Conservation (phyloP, 1,140 invertebrate species). For the Scaptomyza graminum region DNA sequence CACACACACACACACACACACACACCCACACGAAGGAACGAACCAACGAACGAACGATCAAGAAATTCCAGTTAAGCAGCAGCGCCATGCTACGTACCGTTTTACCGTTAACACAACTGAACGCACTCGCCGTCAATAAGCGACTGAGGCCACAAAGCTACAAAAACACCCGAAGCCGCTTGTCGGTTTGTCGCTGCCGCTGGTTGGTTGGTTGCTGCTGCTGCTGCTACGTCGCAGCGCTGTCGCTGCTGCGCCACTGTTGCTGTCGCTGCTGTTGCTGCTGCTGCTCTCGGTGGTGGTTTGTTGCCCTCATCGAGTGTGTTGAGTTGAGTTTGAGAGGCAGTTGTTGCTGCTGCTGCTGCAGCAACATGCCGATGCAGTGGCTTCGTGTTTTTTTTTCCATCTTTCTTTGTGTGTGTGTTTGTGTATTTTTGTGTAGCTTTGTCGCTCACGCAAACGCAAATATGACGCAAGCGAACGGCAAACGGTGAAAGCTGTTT, state of each 20-base stretch:
- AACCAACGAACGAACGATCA: slow-evolving; percentile 46
- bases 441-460: slow-evolving; percentile 64
- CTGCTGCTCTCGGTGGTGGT: slow-evolving; percentile 56
- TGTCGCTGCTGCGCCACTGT: slow-evolving; percentile 38
- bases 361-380: slow-evolving; percentile 56
- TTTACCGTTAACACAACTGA: slow-evolving; percentile 66
- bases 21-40: slow-evolving; percentile 24
- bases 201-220: slow-evolving; percentile 45
- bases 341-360: slow-evolving; percentile 20
- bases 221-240: slow-evolving; percentile 38
- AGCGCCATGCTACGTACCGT: slow-evolving; percentile 28
- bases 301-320: slow-evolving; percentile 49
- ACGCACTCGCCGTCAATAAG: slow-evolving; percentile 59
- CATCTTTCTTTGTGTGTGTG: too few species aligned
- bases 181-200: slow-evolving; percentile 56
- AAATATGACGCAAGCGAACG: slow-evolving; percentile 66
- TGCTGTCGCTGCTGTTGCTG: slow-evolving; percentile 23
- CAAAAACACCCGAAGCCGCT: slow-evolving; percentile 38
- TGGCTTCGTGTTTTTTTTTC: slow-evolving; percentile 13
- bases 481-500: slow-evolving; percentile 72
- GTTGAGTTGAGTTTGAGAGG: slow-evolving; percentile 46
- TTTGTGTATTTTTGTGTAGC: slow-evolving; percentile 42
- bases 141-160: slow-evolving; percentile 59
- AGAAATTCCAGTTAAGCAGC: slow-evolving; percentile 69
- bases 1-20: slow-evolving; percentile 19